These are phyloP conservation scores for Carcina quercana DNA, from an alignment of 2,888 invertebrate species.

Conservation along the genomic window DNA sequence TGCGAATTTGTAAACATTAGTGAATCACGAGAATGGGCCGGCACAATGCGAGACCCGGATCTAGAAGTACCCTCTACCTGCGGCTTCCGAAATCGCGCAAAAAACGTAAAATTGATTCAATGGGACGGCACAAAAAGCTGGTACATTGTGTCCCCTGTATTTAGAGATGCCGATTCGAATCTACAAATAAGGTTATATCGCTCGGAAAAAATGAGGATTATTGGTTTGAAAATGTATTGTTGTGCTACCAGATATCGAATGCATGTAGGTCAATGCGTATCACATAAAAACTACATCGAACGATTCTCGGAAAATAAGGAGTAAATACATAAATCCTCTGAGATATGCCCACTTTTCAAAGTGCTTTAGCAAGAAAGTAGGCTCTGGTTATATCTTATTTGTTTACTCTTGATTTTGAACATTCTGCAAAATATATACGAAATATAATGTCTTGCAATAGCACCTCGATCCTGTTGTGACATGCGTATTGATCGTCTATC, in stretches of 20 bases:
- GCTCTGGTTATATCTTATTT: too few relatives aligned
- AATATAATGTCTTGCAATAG: neutral
- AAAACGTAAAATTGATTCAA: conserved; percentile 66
- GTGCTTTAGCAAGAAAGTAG: too few relatives aligned
- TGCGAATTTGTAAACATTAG: conserved; percentile 67
- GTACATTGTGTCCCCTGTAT: conserved; percentile 56
- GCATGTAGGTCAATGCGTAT: too few relatives aligned
- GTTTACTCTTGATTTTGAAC: too few relatives aligned
- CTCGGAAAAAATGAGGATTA: conserved; percentile 57
- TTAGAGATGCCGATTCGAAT: conserved; percentile 56
- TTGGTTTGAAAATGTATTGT: conserved; percentile 38
- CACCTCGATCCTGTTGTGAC: neutral
- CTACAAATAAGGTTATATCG: conserved; percentile 64
- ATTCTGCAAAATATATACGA: too few relatives aligned
- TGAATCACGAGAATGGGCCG: conserved; percentile 44
- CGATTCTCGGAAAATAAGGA: neutral
- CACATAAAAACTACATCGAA: neutral
- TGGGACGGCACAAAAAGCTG: conserved; percentile 53
- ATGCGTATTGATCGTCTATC: conserved; percentile 48
- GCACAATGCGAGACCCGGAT: conserved; percentile 62
- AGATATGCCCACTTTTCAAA: too few relatives aligned
- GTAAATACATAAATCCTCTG: neutral
- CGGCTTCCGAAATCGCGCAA: conserved; percentile 67
- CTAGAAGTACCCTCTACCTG: conserved; percentile 62
- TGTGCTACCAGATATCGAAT: conserved; percentile 24